Conservation (phyloP, 2,888 invertebrate species). For the Papilio gigon region DNA sequence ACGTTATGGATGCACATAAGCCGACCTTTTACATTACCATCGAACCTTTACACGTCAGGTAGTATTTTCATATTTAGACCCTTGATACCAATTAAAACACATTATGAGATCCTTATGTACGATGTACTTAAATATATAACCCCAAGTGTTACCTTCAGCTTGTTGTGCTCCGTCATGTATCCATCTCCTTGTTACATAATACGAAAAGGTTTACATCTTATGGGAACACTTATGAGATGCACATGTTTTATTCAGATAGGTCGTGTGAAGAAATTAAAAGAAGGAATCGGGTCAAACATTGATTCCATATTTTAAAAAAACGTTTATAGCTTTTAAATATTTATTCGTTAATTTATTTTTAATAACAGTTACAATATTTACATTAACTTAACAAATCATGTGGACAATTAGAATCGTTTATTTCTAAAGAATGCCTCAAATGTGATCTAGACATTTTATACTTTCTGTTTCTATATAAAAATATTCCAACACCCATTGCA, state of each 20-base stretch:
- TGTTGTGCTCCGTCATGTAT: background rate
- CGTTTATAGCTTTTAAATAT: background rate
- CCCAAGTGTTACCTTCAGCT: background rate
- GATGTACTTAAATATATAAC: background rate
- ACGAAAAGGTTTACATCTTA: background rate
- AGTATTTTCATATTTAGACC: slow-evolving; percentile 35
- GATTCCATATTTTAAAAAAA: background rate
- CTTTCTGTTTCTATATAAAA: slow-evolving; percentile 43
- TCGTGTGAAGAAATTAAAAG: background rate
- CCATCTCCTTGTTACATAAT: background rate
- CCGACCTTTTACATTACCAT: slow-evolving; percentile 35
- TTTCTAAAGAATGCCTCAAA: slow-evolving; percentile 56
- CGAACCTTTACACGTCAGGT: slow-evolving; percentile 29
- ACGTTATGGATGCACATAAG: slow-evolving; percentile 40
- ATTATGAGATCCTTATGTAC: background rate
- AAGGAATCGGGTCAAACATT: background rate
- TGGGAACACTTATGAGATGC: background rate
- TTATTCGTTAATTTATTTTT: background rate
- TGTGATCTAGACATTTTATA: slow-evolving; percentile 52
- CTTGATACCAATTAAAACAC: slow-evolving; percentile 2
- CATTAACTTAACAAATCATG: slow-evolving; percentile 50
- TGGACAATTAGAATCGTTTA: slow-evolving; percentile 56
- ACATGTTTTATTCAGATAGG: background rate
- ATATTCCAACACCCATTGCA: slow-evolving; percentile 43
- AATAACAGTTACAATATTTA: background rate